phyloP scores from a whole-genome alignment of 2,797 vertebrate species.

The Micrastur ruficollis region DNA sequence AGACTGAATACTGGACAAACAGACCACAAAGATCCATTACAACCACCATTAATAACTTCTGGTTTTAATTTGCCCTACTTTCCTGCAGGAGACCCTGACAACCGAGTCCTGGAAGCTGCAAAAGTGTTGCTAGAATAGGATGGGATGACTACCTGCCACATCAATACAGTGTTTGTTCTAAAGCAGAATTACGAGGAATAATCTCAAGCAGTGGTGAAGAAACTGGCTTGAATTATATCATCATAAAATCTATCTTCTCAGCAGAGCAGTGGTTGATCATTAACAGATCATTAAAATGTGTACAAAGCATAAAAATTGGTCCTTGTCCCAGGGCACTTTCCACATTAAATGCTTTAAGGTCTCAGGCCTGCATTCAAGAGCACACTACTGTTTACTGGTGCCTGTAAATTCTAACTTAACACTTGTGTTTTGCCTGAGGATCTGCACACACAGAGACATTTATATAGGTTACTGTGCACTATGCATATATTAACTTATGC shows the following conservation, averaged over 20 bases:
- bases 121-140: background rate
- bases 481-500: background rate
- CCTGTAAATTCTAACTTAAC: background rate
- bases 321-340: conserved; percentile 50
- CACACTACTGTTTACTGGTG: background rate
- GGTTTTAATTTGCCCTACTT: background rate
- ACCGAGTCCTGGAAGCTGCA: background rate
- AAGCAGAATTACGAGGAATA: background rate
- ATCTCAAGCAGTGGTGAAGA: background rate
- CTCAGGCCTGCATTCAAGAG: background rate
- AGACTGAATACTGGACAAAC: background rate
- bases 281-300: conserved; percentile 45
- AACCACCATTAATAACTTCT: background rate
- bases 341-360: conserved; percentile 14
- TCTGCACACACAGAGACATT: background rate
- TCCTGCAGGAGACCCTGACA: background rate
- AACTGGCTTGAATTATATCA: background rate
- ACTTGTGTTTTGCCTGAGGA: background rate
- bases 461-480: background rate
- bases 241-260: background rate
- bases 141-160: background rate
- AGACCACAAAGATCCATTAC: background rate
- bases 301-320: conserved; percentile 36
- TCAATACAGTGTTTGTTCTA: background rate
- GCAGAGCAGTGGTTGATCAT: conserved; percentile 20